These are phyloP conservation scores for Cyrtonyx montezumae DNA, from an alignment of 2,113 vertebrate species.

Conservation along the genomic window DNA sequence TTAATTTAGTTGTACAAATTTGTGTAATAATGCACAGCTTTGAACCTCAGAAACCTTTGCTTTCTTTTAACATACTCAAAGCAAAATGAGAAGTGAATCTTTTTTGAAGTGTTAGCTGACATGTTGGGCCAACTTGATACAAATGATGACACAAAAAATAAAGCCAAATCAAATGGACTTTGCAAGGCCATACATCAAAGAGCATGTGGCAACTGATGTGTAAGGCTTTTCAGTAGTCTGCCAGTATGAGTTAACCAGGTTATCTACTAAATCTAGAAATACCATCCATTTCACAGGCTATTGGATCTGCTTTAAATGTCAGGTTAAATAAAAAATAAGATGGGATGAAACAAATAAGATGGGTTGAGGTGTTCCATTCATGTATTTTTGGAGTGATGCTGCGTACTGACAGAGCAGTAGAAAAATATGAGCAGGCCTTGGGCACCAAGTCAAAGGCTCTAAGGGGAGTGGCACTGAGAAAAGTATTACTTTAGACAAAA, in stretches of 20 bases:
- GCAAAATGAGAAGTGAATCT: background rate
- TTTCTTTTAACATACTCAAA: background rate
- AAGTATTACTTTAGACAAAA: conserved; percentile 28
- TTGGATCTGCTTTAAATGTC: background rate
- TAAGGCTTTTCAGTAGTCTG: background rate
- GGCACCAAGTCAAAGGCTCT: background rate
- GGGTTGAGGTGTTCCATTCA: background rate
- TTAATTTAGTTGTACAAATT: background rate
- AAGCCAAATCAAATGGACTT: background rate
- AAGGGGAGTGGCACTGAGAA: background rate
- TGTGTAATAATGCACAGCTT: background rate
- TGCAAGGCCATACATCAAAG: background rate
- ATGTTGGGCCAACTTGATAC: background rate
- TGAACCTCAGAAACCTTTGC: background rate
- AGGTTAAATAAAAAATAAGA: background rate
- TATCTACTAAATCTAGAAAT: conserved; percentile 19
- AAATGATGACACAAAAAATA: background rate
- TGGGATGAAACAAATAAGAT: background rate
- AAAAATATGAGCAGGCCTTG: background rate
- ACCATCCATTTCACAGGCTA: background rate
- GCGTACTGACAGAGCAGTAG: background rate
- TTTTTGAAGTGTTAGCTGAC: background rate
- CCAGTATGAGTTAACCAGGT: background rate
- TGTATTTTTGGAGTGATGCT: background rate
- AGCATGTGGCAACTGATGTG: background rate